These are phyloP conservation scores for Psilopogon haemacephalus DNA, from an alignment of 2,113 vertebrate species.

Conservation along the genomic window DNA sequence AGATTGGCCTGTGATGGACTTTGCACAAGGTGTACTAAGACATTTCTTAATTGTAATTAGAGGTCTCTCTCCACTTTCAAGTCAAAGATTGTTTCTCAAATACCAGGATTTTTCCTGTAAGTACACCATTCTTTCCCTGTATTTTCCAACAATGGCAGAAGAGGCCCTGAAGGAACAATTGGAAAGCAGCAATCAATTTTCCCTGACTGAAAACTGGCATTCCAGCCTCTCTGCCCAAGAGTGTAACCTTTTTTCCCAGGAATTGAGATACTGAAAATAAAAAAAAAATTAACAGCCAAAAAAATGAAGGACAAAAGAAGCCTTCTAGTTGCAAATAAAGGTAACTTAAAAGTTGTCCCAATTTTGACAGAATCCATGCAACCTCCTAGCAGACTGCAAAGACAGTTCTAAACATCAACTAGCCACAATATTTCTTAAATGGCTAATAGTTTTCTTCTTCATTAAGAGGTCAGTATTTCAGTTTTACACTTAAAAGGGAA, in stretches of 20 bases:
- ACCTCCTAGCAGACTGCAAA: neutral
- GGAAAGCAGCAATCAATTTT: neutral
- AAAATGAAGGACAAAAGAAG: neutral
- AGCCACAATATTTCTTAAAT: neutral
- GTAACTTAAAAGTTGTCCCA: neutral
- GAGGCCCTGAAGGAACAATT: neutral
- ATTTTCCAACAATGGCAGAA: neutral
- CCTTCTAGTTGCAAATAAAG: neutral
- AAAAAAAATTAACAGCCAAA: neutral
- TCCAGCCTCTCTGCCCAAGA: neutral
- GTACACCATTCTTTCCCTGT: neutral
- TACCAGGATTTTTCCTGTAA: neutral
- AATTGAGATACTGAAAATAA: neutral
- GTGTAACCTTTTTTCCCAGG: neutral
- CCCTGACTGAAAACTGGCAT: neutral
- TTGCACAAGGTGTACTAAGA: neutral
- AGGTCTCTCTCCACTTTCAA: neutral
- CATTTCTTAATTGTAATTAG: neutral
- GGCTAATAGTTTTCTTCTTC: neutral
- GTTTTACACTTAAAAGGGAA: neutral
- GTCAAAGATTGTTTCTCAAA: neutral
- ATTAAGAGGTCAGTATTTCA: neutral
- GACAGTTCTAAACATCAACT: neutral
- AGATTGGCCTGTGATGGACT: rapidly evolving
- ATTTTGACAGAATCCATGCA: neutral